Base-by-base conservation (phyloP, 2,113 vertebrate genomes). In the Ictidomys tridecemlineatus region DNA sequence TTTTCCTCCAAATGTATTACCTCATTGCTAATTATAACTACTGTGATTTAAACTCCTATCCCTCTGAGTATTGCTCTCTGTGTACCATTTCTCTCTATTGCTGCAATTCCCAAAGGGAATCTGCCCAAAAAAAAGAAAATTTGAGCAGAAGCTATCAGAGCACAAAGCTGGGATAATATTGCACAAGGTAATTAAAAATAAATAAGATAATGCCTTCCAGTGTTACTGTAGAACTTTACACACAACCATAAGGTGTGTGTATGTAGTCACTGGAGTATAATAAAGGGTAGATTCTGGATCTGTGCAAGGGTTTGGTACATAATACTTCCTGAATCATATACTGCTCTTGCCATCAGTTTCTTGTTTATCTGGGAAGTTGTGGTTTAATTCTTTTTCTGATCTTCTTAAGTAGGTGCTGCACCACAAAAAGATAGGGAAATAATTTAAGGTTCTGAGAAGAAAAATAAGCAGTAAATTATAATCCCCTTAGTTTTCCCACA, bases 101-200 rank as follows among this genome's bases (percentile, higher is more conserved):
- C 65, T 94, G 2, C 77, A 93, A 94, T 87, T 94, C 61, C 61
- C 90, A 88, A 72, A 42, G 5, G 51, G 4, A 89, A 67, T 93
- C 26, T 95, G 73, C 39, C 42, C 74, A 94, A 85, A 94, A 70
- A 93, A n/a, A 10, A 39, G 61, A 76, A 42, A 45, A 58, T 74
- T 90, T 93, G 91, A 92, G 12, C 18, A 63, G 89, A 95, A 94
- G n/a, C 8, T 56, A 84, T 96, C 63, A 78, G 86, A 90, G 51
- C 61, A 94, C 63, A 96, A 95, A 95, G n/a, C 67, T 95, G 63
- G 91, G 96, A 96, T 91, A 91, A 97, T 80, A 83, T 83, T 96
- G 37, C 48, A 85, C 90, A 74, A 93, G n/a, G n/a, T 94, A 93
- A 97, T 96, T 98, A 95, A 96, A 96, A 95, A 80, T 95, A 93